These are phyloP conservation scores for Hecatera dysodea DNA, from an alignment of 2,888 invertebrate genomes.

Conservation along the genomic window DNA sequence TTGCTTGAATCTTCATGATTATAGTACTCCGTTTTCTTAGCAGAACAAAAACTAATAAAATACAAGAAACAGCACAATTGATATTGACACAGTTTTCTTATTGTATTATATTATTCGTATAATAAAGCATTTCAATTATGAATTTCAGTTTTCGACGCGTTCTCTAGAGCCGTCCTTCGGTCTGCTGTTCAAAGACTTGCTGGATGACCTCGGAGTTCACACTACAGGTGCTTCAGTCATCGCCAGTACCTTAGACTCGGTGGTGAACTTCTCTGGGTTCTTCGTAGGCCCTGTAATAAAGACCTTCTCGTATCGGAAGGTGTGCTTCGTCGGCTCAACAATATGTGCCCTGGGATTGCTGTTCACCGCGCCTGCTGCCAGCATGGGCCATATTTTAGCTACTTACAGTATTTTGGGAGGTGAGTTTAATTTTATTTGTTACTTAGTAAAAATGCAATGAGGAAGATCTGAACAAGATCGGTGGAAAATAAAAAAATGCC, in stretches of 20 bases:
- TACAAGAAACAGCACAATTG: not conserved
- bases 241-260: constrained; percentile 94
- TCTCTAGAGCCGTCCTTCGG: constrained; percentile 96
- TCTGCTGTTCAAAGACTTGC: constrained; percentile 94
- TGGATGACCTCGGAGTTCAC: constrained; percentile 93
- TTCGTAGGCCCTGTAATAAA: constrained; percentile 94
- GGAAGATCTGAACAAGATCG: not conserved
- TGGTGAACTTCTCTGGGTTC: constrained; percentile 95
- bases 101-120: not conserved
- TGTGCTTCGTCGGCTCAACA: constrained; percentile 92
- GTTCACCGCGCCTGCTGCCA: constrained; percentile 92
- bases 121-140: constrained; percentile 24
- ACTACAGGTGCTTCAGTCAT: constrained; percentile 94
- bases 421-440: constrained; percentile 76
- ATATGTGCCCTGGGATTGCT: constrained; percentile 93
- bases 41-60: not conserved
- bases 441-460: not conserved
- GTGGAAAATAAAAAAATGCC: too few species aligned
- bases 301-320: constrained; percentile 94
- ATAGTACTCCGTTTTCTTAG: not conserved
- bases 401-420: constrained; percentile 95
- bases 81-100: not conserved
- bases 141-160: constrained; percentile 94
- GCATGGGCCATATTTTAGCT: constrained; percentile 93
- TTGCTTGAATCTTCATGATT: not conserved